Conservation (phyloP, 1,140 invertebrate species). For the Drosophila kepulauana region DNA sequence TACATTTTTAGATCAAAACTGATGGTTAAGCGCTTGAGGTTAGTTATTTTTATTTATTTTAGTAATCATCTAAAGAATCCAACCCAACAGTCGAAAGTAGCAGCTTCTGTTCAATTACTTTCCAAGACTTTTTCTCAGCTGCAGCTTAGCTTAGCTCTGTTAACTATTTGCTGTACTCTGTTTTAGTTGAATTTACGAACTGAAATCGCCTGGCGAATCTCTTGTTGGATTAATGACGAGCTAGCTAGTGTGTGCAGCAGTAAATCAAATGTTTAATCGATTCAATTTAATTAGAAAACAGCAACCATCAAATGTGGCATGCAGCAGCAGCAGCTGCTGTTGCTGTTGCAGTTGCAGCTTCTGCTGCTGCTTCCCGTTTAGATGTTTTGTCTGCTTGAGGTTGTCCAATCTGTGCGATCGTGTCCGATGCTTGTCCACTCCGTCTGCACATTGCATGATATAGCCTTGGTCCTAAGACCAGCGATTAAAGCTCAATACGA, state of each 20-base stretch:
- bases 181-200: not conserved
- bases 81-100: not conserved
- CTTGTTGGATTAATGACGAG: slow-evolving; percentile 13
- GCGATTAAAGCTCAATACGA: slow-evolving; percentile 72
- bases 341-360: slow-evolving; percentile 3
- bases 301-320: slow-evolving; percentile 67
- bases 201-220: not conserved
- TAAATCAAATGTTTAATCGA: slow-evolving; percentile 75
- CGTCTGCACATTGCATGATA: slow-evolving; percentile 69
- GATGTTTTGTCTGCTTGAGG: slow-evolving; percentile 7
- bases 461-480: slow-evolving; percentile 28
- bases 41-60: no score
- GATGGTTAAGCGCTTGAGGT: no score
- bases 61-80: no score
- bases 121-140: no score
- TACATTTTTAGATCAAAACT: no score
- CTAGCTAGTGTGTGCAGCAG: slow-evolving; percentile 42
- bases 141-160: not conserved
- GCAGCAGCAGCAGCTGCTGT: slow-evolving; percentile 20
- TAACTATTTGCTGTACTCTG: not conserved
- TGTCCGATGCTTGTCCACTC: slow-evolving; percentile 22
- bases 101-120: not conserved
- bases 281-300: slow-evolving; percentile 75
- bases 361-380: slow-evolving; percentile 5
- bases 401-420: slow-evolving; percentile 32